A percentile compares a stretch with the other conserved stretches of the same genome.
phyloP scores from a whole-genome alignment of 2,888 invertebrate genomes.

The Phymatocera aterrima region DNA sequence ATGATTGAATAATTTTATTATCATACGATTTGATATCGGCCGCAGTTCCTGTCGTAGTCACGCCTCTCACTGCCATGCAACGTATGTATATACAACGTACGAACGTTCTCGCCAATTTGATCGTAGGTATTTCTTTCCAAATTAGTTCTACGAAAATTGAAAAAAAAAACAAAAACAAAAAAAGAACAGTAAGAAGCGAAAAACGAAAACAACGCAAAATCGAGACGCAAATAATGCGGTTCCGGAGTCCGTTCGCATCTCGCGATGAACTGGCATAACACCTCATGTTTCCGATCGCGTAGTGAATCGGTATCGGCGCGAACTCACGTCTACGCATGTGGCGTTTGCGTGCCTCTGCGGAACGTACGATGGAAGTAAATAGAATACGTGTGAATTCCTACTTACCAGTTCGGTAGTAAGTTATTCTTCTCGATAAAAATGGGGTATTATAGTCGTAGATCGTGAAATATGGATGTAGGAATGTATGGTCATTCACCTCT shows the following conservation, averaged over 20 bases:
- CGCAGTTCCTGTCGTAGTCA: too few species aligned
- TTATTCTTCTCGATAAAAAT: not conserved
- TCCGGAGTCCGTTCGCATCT: slow-evolving; percentile 9
- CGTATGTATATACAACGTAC: too few species aligned
- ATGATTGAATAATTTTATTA: too few species aligned
- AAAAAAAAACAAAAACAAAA: too few species aligned
- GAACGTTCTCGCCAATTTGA: too few species aligned
- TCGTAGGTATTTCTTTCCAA: too few species aligned
- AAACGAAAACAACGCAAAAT: too few species aligned
- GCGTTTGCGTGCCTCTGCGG: not conserved
- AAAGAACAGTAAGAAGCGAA: too few species aligned
- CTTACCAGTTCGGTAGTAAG: not conserved
- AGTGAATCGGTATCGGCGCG: not conserved
- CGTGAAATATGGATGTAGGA: not conserved
- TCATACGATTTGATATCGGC: too few species aligned
- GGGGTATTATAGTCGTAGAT: not conserved
- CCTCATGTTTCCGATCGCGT: slow-evolving; percentile 14
- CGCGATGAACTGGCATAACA: slow-evolving; percentile 2
- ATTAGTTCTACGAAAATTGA: too few species aligned
- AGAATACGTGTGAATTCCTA: not conserved
- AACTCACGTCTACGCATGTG: not conserved
- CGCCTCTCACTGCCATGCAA: too few species aligned
- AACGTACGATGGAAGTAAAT: not conserved
- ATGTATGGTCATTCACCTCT: slow-evolving; percentile 9
- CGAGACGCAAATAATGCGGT: too few species aligned